Evolutionary conservation across 2,113 vertebrate species (phyloP), one percentile per base, ranked within the genome.

Genomic region (Phoxinus phoxinus): DNA sequence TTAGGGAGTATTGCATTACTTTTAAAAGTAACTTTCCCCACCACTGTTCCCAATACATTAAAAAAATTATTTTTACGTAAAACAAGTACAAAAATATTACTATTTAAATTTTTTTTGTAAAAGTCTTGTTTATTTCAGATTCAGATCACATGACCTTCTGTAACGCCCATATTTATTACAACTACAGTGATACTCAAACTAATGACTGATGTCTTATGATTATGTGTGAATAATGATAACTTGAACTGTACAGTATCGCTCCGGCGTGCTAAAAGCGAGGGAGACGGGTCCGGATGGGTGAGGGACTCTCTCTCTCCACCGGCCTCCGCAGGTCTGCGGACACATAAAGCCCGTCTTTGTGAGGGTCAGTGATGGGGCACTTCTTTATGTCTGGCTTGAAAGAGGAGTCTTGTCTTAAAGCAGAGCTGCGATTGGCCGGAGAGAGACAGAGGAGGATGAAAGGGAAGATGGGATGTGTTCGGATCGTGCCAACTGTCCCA

Each of bases 311-410:
- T 56, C 19, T 53, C 51, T 53, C 19, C 51, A 19, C 15, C 51
- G 51, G 19, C 51, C 51, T 53, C 51, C 19, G 63, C 71, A 85
- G 59, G 89, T 90, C 88, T 84, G 61, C 87, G 59, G 46, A 21
- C 63, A 86, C 87, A 85, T 90, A 90, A 91, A 93, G 89, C 84
- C 86, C 27, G 61, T 87, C 90, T 90, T 91, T 92, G 91, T 92
- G 61, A 87, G 53, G 73, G 86, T 92, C 89, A 89, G 84, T 84
- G 89, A 91, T 91, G 90, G 84, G 84, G 84, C 83, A 30, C 84
- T 87, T 76, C 87, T 90, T 61, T 86, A 84, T 79, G 53, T 65
- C 21, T 41, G 84, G 74, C 48, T 81, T 90, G 87, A 91, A 90
- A 85, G 87, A 87, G 84, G 80, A 84, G 88, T 84, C 87, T 90